Evolutionary conservation across 2,797 vertebrate species (phyloP), one percentile per base, ranked within the genome.

Genomic region (Sebastes cheni): DNA sequence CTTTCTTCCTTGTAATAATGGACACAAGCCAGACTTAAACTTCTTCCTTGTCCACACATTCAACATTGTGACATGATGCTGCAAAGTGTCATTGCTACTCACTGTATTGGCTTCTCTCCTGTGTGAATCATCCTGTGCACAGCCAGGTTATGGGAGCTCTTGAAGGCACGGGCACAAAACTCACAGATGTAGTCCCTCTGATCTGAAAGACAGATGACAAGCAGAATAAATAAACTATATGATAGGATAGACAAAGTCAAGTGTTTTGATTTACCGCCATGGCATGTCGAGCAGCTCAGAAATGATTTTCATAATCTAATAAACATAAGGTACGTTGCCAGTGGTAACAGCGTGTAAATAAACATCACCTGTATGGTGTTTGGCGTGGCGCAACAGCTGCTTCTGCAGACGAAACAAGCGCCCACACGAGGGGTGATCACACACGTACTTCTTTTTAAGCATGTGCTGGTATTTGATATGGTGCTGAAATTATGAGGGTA

Each of bases 381-480:
- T 99, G 75, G 98, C 97, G 55, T 99, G 98, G 25, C 97, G 97
- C 65, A 99, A 87, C 61, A 99, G 96, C 92, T 99, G 98, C 85
- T 99, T 98, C 94, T 99, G 98, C 75, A 98, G 96, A 55, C 97
- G 95, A 91, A 98, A 99, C 59, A 98, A 96, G 60, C 97, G 95
- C n/a, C 97, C 98, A 9, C 97, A 99, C 9, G 97, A 97, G 3
- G 98, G 98, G 80, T 98, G 97, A 72, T 97, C 97, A 87, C 98
- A 99, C 46, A 98, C 97, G 0, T 98, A 99, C 85, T 98, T 98
- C 91, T 98, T 99, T 94, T 98, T 98, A 91, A 99, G 95, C 91
- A 98, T 89, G 94, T 99, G 97, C 92, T 98, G 97, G 91, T 99
- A 99, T 91, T 98, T 99, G 90, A 98, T 98, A 86, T 99, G 97